Evolutionary conservation across 2,888 invertebrate species (phyloP).

Genomic region (Fissipunctia ypsillon): DNA sequence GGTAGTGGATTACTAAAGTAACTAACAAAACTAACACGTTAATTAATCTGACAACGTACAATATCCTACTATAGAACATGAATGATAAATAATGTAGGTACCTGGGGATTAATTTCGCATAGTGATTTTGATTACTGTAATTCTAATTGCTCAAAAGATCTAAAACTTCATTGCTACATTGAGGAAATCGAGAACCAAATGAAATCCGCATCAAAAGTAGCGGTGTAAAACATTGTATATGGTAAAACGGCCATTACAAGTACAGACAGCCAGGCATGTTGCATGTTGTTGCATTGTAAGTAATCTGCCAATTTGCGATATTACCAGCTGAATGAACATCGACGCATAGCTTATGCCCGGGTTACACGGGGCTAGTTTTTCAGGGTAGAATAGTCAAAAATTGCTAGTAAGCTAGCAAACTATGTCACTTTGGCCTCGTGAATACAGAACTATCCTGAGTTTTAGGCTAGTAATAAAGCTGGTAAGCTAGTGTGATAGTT

Average conservation of each 20-base stretch:
- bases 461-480: neutral
- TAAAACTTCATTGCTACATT: neutral
- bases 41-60: neutral
- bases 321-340: constrained; percentile 55
- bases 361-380: neutral
- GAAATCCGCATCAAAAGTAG: constrained; percentile 44
- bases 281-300: constrained; percentile 61
- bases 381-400: neutral
- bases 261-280: constrained; percentile 49
- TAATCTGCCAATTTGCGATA: constrained; percentile 68
- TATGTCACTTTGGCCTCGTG: neutral
- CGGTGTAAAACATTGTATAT: constrained; percentile 50
- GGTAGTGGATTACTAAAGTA: neutral
- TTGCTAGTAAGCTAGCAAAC: neutral
- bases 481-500: neutral
- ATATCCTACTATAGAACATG: neutral
- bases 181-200: constrained; percentile 30
- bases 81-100: neutral
- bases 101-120: neutral
- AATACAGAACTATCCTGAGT: neutral
- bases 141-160: neutral
- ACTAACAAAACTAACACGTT: neutral
- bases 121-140: neutral
- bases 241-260: constrained; percentile 61
- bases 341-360: constrained; percentile 31